phyloP scores from a whole-genome alignment of 2,797 vertebrate genomes.

The Poeciliopsis turneri region DNA sequence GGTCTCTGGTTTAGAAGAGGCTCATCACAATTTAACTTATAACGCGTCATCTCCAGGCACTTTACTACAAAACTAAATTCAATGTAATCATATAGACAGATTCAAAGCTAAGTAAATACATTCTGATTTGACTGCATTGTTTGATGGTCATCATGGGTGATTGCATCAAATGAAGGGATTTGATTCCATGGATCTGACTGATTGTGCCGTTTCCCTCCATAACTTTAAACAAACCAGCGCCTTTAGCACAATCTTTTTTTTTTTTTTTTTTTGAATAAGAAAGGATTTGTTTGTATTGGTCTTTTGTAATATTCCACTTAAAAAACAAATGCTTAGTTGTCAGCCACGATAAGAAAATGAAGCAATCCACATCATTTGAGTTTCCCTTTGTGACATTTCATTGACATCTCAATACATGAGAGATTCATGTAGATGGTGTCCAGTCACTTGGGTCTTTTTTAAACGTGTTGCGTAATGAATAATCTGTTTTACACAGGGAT shows the following conservation, averaged over 20 bases:
- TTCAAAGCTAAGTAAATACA: neutral
- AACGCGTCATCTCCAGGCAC: neutral
- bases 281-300: neutral
- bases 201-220: neutral
- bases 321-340: neutral
- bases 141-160: no score
- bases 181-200: neutral
- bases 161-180: neutral
- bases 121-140: neutral
- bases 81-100: neutral
- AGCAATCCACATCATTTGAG: neutral
- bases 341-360: neutral
- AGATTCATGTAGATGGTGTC: neutral
- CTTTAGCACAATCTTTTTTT: no score
- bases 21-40: neutral
- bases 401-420: neutral
- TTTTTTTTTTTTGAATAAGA: neutral
- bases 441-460: conserved; percentile 10
- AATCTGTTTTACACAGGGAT: neutral
- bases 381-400: neutral
- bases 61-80: neutral
- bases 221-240: neutral
- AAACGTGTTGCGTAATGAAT: neutral
- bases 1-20: neutral
- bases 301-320: neutral